Evolutionary conservation across 2,888 invertebrate genomes (phyloP), one percentile per base, ranked within the genome.

Genomic region (Hermaeophaga mercurialis): DNA sequence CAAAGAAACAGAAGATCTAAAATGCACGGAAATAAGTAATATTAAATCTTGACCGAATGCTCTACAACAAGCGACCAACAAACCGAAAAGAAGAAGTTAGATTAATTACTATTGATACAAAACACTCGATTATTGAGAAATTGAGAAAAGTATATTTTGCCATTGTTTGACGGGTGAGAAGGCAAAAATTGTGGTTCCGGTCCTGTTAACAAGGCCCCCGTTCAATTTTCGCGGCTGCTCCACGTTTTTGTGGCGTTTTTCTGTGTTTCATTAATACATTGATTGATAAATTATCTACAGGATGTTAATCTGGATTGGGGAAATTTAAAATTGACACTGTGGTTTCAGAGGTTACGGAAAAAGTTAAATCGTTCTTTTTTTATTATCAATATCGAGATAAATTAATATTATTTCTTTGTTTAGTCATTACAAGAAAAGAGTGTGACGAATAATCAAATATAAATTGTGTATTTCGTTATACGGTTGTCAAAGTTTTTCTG

Each of bases 271-370:
- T 52, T 52, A 52, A 34, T 34, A 43, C 18, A 43, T 52, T 43
- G 52, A 52, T 52, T 43, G 52, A 43, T 43, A 43, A 52, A 52
- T 52, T 43, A 52, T 52, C 24, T 43, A 43, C 43, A 52, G 52
- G 52, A 52, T 17, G 45, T 46, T 31, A 22, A 38, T 12, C n/a
- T 18, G 22, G 31, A 53, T 34, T 36, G 38, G 31, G 46, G 26
- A 43, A 22, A 24, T 43, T 52, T 43, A 43, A 52, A 52, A 52
- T 52, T 43, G 52, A 52, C 52, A 44, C 44, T 52, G 52, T 33
- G 52, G 52, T 34, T 39, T 39, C 18, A n/a, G 36, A 39, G 26
- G 18, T 33, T 11, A 15, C 7, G 11, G 45, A 45, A 45, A 53
- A 53, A 53, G 22, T 14, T 14, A 24, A 18, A 46, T 46, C 46